These are phyloP conservation scores for Archegozetes longisetosus DNA, from an alignment of 1,140 invertebrate species.

Conservation along the genomic window DNA sequence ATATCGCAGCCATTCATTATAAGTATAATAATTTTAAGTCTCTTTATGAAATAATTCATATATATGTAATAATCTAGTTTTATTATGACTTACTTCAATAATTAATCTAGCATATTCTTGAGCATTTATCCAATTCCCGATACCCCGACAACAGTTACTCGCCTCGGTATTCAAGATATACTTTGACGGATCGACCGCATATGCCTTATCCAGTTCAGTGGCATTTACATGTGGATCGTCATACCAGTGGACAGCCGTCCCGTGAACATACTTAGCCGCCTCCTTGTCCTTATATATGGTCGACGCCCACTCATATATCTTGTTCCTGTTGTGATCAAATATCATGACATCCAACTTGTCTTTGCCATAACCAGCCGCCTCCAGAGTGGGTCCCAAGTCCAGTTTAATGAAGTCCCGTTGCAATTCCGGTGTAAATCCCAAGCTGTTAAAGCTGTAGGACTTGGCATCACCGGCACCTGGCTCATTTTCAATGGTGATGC, in stretches of 20 bases:
- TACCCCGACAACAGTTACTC: slow-evolving; percentile 21
- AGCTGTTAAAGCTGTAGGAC: slow-evolving; percentile 31
- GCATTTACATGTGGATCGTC: slow-evolving; percentile 21
- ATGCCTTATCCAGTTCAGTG: slow-evolving; percentile 33
- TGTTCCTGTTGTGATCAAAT: slow-evolving; percentile 25
- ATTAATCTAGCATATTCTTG: neutral
- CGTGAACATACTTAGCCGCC: slow-evolving; percentile 11
- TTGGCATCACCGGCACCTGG: slow-evolving; percentile 26
- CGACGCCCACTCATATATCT: slow-evolving; percentile 24
- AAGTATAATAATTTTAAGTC: too few species aligned
- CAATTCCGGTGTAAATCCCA: slow-evolving; percentile 30
- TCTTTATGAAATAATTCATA: too few species aligned
- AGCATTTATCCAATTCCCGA: neutral
- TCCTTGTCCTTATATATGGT: slow-evolving; percentile 24
- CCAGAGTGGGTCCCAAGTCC: slow-evolving; percentile 28
- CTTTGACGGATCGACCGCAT: slow-evolving; percentile 34
- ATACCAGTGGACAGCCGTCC: slow-evolving; percentile 50
- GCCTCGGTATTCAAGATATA: slow-evolving; percentile 36
- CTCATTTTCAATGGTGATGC: slow-evolving; percentile 36
- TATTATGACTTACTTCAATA: neutral
- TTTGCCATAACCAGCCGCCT: slow-evolving; percentile 19
- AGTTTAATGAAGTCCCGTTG: slow-evolving; percentile 30
- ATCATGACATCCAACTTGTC: slow-evolving; percentile 21
- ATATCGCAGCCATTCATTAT: too few species aligned
- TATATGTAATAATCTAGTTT: neutral